Conservation (phyloP, 64 coral and sea anemone species). For the Montipora cactus region DNA sequence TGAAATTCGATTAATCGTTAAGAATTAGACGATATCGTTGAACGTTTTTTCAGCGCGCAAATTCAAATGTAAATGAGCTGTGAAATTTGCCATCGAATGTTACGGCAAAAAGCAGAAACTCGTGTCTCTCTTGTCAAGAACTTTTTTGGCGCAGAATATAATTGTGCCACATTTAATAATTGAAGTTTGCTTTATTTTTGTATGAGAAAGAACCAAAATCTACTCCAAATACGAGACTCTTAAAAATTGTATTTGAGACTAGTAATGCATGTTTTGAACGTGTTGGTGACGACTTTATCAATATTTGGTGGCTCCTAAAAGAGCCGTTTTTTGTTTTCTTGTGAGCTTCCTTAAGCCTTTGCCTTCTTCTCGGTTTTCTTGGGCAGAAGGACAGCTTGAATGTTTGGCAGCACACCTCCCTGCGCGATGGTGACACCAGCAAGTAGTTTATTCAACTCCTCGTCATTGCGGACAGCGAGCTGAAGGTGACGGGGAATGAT, state of each 20-base stretch:
- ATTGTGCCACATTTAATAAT: no score
- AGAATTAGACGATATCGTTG: no score
- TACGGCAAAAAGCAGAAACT: no score
- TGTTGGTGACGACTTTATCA: conserved; percentile 5
- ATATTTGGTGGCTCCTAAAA: conserved; percentile 30
- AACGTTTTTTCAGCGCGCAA: background rate
- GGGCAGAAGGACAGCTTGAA: conserved; percentile 24
- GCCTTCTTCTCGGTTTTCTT: conserved; percentile 28
- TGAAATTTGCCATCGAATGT: background rate
- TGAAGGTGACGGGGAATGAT: conserved; percentile 29
- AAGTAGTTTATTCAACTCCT: conserved; percentile 25
- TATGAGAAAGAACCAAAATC: no score
- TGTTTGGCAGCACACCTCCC: conserved; percentile 23
- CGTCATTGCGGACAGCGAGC: conserved; percentile 19
- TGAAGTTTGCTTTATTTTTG: no score
- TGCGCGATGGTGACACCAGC: conserved; percentile 24
- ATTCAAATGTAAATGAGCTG: background rate
- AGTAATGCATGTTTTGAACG: no score
- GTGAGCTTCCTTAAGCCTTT: background rate
- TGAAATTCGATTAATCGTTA: no score
- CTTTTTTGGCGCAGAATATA: background rate
- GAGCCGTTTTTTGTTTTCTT: background rate
- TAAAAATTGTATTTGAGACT: no score
- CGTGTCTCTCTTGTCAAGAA: background rate
- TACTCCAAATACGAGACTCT: no score